phyloP scores from a whole-genome alignment of 2,797 vertebrate species.

The Erpetoichthys calabaricus region DNA sequence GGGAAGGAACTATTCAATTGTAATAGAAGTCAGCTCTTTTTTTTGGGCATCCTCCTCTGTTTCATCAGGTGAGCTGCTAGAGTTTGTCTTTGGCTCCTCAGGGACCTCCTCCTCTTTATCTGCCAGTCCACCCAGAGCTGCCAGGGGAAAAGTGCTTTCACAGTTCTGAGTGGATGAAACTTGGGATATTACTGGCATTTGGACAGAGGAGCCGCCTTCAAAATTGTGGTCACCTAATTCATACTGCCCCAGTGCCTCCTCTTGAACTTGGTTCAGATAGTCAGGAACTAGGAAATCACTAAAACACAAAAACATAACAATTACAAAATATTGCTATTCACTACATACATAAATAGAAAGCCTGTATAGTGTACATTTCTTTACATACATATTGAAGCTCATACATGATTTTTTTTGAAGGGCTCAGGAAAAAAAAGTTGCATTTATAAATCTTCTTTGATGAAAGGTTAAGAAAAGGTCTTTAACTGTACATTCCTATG shows the following conservation, averaged over 20 bases:
- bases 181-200: constrained; percentile 96
- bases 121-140: constrained; percentile 63
- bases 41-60: constrained; percentile 54
- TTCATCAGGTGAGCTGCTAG: constrained; percentile 48
- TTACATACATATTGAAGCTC: too few relatives aligned
- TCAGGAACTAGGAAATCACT: constrained; percentile 98
- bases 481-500: too few relatives aligned
- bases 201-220: constrained; percentile 80
- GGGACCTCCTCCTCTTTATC: constrained; percentile 47
- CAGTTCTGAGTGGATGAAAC: constrained; percentile 96
- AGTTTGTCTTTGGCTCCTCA: constrained; percentile 40
- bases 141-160: constrained; percentile 76
- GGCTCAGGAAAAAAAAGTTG: too few relatives aligned
- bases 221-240: constrained; percentile 74
- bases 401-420: too few relatives aligned
- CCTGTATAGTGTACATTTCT: too few relatives aligned
- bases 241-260: constrained; percentile 84
- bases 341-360: too few relatives aligned
- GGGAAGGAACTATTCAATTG: constrained; percentile 64
- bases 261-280: constrained; percentile 95
- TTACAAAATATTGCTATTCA: not conserved
- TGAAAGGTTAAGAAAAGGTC: too few relatives aligned
- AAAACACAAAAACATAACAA: constrained; percentile 19
- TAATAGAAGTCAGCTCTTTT: constrained; percentile 69
- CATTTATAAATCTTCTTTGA: too few relatives aligned